phyloP scores from a whole-genome alignment of 30 jellyfish, hydroid and myxozoan genomes.

The Aurelia sp. region DNA sequence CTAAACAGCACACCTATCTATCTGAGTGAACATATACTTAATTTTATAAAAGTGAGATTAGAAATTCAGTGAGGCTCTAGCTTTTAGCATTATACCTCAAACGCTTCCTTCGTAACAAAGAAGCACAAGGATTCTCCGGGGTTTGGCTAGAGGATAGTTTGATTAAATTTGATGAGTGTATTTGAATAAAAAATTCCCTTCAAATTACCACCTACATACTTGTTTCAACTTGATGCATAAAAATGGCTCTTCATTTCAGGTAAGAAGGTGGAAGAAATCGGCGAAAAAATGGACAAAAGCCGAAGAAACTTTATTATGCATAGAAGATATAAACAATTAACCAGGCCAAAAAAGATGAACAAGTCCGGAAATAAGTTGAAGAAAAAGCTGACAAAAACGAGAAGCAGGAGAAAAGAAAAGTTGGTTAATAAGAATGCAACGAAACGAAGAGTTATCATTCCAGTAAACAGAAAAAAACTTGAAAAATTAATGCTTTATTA shows the following conservation, averaged over 20 bases:
- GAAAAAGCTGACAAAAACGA: neutral
- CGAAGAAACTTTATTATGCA: slow-evolving; percentile 40
- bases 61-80: too few species aligned
- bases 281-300: slow-evolving; percentile 53
- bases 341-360: neutral
- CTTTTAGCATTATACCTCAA: too few species aligned
- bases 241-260: slow-evolving; percentile 24
- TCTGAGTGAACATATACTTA: too few species aligned
- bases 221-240: too few species aligned
- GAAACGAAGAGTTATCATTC: slow-evolving; percentile 78
- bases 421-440: slow-evolving; percentile 51
- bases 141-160: too few species aligned
- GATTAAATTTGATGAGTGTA: too few species aligned
- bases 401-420: neutral
- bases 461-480: slow-evolving; percentile 69
- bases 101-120: too few species aligned
- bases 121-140: too few species aligned
- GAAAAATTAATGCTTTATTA: slow-evolving; percentile 71
- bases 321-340: neutral
- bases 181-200: too few species aligned
- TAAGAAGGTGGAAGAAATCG: slow-evolving; percentile 66
- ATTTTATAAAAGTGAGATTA: too few species aligned
- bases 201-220: too few species aligned
- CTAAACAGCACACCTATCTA: too few species aligned
- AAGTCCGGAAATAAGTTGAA: neutral